phyloP scores from a whole-genome alignment of 2,888 invertebrate genomes.

The Venustoraphidia nigricollis region DNA sequence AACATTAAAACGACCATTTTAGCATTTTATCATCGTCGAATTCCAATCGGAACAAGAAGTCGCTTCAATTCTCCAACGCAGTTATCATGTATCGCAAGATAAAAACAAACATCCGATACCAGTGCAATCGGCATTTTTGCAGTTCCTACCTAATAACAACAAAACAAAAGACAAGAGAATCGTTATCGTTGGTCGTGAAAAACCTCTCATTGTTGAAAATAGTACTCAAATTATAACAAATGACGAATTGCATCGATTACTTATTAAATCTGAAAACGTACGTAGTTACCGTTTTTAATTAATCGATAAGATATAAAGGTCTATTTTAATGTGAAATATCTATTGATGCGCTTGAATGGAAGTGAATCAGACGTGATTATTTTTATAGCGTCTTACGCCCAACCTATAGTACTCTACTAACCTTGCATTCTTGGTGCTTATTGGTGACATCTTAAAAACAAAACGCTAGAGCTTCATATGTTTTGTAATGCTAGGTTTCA shows the following conservation, averaged over 20 bases:
- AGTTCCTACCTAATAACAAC: constrained; percentile 36
- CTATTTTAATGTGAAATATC: too few species aligned
- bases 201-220: constrained; percentile 22
- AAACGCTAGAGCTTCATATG: neutral
- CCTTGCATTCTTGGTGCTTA: too few species aligned
- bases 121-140: constrained; percentile 51
- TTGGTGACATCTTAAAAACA: too few species aligned
- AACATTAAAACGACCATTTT: constrained; percentile 13
- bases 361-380: too few species aligned
- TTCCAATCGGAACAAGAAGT: constrained; percentile 40
- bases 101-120: constrained; percentile 43
- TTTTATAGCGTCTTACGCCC: too few species aligned
- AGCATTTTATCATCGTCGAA: constrained; percentile 66
- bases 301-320: too few species aligned
- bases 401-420: too few species aligned
- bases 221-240: constrained; percentile 31
- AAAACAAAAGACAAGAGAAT: neutral
- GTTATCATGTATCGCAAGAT: constrained; percentile 31
- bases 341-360: too few species aligned
- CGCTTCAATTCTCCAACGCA: constrained; percentile 34
- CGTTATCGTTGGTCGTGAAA: constrained; percentile 1
- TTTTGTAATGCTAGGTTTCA: constrained; percentile 28
- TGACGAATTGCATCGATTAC: constrained; percentile 28
- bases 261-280: constrained; percentile 33
- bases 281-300: constrained; percentile 5